phyloP scores from a whole-genome alignment of 64 coral and sea anemone species.

The Dendrophyllia cribrosa region DNA sequence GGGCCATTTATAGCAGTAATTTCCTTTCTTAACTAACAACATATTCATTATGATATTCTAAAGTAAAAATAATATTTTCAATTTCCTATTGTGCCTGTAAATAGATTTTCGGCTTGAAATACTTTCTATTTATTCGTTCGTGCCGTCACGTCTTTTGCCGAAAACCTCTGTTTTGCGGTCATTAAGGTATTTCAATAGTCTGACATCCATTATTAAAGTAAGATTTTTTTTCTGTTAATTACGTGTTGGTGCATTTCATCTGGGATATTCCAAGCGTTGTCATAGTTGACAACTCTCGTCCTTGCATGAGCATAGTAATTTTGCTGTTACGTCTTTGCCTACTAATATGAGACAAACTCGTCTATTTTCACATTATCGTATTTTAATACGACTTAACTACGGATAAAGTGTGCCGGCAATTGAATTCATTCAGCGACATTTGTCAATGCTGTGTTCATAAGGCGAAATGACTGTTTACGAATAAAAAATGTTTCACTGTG shows the following conservation, averaged over 20 bases:
- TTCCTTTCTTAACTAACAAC: neutral
- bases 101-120: conserved; percentile 10
- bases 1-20: neutral
- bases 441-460: too few species aligned
- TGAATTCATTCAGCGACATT: too few species aligned
- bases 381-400: too few species aligned
- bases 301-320: too few species aligned
- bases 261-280: too few species aligned
- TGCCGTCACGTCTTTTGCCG: conserved; percentile 29
- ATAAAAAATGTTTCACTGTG: too few species aligned
- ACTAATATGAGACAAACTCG: too few species aligned
- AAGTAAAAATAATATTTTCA: conserved; percentile 38
- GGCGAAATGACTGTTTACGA: too few species aligned
- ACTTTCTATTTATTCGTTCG: neutral
- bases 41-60: conserved; percentile 11
- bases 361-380: too few species aligned
- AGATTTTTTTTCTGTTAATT: neutral
- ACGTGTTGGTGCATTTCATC: neutral
- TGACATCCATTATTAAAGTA: neutral
- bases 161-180: conserved; percentile 26
- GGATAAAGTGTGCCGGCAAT: too few species aligned
- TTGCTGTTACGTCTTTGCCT: too few species aligned
- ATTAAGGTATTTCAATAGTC: neutral
- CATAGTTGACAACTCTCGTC: too few species aligned
- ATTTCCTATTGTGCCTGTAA: conserved; percentile 13